These are phyloP conservation scores for Erynnis tages DNA, from an alignment of 2,888 invertebrate species.

Conservation along the genomic window DNA sequence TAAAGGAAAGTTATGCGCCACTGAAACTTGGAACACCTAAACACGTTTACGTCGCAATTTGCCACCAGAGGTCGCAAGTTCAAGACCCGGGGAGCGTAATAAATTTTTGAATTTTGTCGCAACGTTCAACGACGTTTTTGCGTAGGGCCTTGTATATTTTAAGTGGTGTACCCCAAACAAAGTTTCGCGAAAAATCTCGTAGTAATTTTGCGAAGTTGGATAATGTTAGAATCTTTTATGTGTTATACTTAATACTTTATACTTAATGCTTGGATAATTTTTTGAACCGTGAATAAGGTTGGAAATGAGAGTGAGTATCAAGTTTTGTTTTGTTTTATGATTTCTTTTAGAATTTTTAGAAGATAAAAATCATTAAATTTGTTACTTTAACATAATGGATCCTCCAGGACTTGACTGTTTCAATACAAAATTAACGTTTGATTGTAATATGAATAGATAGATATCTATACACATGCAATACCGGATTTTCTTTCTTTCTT, in stretches of 20 bases:
- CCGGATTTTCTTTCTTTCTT: too few species aligned
- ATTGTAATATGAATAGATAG: too few species aligned
- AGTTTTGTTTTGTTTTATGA: too few species aligned
- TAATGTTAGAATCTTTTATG: background rate
- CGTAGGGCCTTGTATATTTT: slow-evolving; percentile 17
- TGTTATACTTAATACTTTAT: background rate
- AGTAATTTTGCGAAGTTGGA: slow-evolving; percentile 5
- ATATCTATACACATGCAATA: too few species aligned
- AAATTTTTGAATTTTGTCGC: slow-evolving; percentile 18
- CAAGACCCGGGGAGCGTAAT: slow-evolving; percentile 29
- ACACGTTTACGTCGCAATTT: slow-evolving; percentile 15
- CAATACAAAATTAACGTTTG: too few species aligned
- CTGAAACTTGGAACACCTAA: slow-evolving; percentile 8
- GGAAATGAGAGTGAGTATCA: background rate
- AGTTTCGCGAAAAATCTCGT: slow-evolving; percentile 6
- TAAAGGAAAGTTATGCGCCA: slow-evolving; percentile 8
- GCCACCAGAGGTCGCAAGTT: slow-evolving; percentile 29
- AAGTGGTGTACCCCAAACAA: slow-evolving; percentile 2
- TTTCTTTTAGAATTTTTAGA: too few species aligned
- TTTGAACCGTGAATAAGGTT: too few species aligned
- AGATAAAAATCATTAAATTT: too few species aligned
- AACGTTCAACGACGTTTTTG: slow-evolving; percentile 3
- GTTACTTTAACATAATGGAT: too few species aligned
- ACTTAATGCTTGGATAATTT: background rate
- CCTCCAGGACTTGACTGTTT: too few species aligned